phyloP scores from a whole-genome alignment of 1,140 invertebrate genomes.

The Micrasema minimum region DNA sequence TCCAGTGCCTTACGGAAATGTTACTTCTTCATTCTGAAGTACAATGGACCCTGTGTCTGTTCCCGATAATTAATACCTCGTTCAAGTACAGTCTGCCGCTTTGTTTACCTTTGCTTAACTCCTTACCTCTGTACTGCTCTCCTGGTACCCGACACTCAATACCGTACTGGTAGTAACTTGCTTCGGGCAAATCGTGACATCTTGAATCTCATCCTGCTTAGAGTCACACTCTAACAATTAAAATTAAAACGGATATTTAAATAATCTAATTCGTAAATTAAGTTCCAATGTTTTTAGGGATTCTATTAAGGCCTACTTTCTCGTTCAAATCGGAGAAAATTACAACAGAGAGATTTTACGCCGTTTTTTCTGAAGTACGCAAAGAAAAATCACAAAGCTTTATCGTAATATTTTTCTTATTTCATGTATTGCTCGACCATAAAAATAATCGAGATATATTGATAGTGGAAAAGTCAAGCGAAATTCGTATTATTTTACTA shows the following conservation, averaged over 20 bases:
- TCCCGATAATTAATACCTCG: slow-evolving; percentile 32
- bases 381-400: no score
- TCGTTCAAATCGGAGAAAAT: no score
- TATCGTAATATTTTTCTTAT: no score
- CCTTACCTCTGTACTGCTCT: slow-evolving; percentile 3
- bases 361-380: no score
- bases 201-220: slow-evolving; percentile 7
- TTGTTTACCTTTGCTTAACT: slow-evolving; percentile 30
- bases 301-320: no score
- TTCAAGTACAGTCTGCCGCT: slow-evolving; percentile 19
- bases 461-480: not conserved
- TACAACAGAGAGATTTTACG: no score
- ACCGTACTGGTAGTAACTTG: not conserved
- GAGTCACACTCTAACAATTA: no score
- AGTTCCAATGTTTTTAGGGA: no score
- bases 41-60: slow-evolving; percentile 27
- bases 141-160: not conserved
- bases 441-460: no score
- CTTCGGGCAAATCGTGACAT: slow-evolving; percentile 17
- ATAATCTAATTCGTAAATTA: no score
- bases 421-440: no score
- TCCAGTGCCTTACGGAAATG: slow-evolving; percentile 12
- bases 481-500: slow-evolving; percentile 6
- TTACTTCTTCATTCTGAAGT: slow-evolving; percentile 24
- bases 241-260: no score